Evolutionary conservation across 1,140 invertebrate species (phyloP), one percentile per base, ranked within the genome.

Genomic region (Caenorhabditis remanei): DNA sequence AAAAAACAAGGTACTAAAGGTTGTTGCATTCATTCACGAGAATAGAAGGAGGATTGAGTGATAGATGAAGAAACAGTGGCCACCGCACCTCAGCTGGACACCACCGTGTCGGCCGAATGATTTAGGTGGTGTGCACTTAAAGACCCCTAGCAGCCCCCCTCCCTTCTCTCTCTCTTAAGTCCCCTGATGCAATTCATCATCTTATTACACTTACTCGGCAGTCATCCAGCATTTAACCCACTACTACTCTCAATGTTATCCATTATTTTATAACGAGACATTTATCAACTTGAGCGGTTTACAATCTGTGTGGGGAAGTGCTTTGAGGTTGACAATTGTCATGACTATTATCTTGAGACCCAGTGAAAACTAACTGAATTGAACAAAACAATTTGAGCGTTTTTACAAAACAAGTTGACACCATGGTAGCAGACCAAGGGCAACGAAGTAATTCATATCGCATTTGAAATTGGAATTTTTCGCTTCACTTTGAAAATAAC

Each of bases 21-120:
- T 79, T 79, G 46, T 79, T 79, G 9, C 43, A 79, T 50, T 71
- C 65, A 71, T 46, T 71, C 8, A 71, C 71, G n/a, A 79, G 46
- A n/a, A 79, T 3, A 79, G 24, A n/a, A 24, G 19, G 24, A 71
- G 46, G 46, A 79, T 79, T 79, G 71, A 53, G 71, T 79, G 71
- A 79, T 79, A 79, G 71, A 79, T 79, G 71, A 79, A 79, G 71
- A 79, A 79, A 79, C 71, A 79, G 71, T 79, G 71, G 71, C 53
- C 50, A 53, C 50, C 71, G 71, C 46, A 50, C 71, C 65, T 11
- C 71, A 79, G 71, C 71, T 11, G 71, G 71, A 79, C 71, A 79
- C 71, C 71, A 79, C 71, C 71, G 71, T 79, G 71, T 48, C 46
- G 71, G 46, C 43, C n/a, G 71, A 79, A 79, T 50, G 43, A 79